Conservation (phyloP, 2,888 invertebrate species). For the Sesamia inferens region DNA sequence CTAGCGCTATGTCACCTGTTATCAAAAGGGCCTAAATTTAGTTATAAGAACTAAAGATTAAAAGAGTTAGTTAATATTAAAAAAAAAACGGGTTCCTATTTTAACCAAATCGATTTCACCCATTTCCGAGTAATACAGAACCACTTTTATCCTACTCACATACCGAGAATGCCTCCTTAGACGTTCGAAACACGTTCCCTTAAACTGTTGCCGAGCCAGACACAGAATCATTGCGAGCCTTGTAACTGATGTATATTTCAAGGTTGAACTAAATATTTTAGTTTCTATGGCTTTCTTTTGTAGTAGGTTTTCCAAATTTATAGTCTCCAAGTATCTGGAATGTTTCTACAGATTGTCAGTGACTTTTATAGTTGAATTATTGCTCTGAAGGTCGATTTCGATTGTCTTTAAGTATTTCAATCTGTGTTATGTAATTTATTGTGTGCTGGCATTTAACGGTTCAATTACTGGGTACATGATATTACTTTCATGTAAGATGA, state of each 20-base stretch:
- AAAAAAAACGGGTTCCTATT: no score
- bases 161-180: conserved; percentile 31
- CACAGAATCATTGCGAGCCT: conserved; percentile 51
- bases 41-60: no score
- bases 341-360: conserved; percentile 9
- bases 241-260: conserved; percentile 44
- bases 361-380: conserved; percentile 8
- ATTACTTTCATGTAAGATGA: neutral
- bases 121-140: conserved; percentile 4
- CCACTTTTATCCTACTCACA: conserved; percentile 30
- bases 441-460: conserved; percentile 1
- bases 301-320: conserved; percentile 10
- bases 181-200: conserved; percentile 39
- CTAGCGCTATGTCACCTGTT: no score
- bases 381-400: conserved; percentile 9
- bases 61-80: no score
- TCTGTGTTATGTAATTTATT: conserved; percentile 12
- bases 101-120: neutral
- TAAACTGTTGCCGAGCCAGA: conserved; percentile 34
- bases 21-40: no score
- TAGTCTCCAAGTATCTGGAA: conserved; percentile 4
- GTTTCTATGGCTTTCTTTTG: conserved; percentile 40
- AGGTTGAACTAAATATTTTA: conserved; percentile 51
- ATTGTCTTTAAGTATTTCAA: conserved; percentile 3
- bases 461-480: neutral